These are phyloP conservation scores for Aurelia aurita DNA, from an alignment of 30 jellyfish, hydroid and myxozoan species.

Conservation along the genomic window DNA sequence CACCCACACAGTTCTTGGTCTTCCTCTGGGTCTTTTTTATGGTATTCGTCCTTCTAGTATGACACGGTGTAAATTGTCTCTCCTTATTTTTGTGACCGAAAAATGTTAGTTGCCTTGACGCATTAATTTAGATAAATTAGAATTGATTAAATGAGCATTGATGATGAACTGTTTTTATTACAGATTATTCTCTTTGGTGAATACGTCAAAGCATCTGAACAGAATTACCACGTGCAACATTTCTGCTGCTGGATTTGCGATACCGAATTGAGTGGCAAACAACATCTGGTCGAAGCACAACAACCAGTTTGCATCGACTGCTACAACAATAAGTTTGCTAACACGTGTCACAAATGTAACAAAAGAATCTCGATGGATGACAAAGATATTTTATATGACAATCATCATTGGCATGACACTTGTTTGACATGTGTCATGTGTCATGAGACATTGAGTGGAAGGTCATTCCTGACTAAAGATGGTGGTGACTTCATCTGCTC, in stretches of 20 bases:
- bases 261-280: slow-evolving; percentile 87
- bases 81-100: too few relatives aligned
- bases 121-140: too few relatives aligned
- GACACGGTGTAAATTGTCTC: too few relatives aligned
- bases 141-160: too few relatives aligned
- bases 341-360: slow-evolving; percentile 88
- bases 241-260: slow-evolving; percentile 96
- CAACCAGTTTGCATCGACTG: slow-evolving; percentile 94
- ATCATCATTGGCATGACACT: slow-evolving; percentile 98
- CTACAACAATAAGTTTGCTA: slow-evolving; percentile 89
- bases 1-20: too few relatives aligned
- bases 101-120: too few relatives aligned
- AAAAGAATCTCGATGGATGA: slow-evolving; percentile 89
- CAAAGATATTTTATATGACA: slow-evolving; percentile 89
- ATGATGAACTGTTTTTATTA: too few relatives aligned
- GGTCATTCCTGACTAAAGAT: slow-evolving; percentile 77
- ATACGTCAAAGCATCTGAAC: slow-evolving; percentile 91
- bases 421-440: slow-evolving; percentile 86
- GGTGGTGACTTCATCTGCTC: slow-evolving; percentile 87
- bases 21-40: too few relatives aligned
- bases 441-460: slow-evolving; percentile 84
- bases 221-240: slow-evolving; percentile 87
- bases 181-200: slow-evolving; percentile 92
- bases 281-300: slow-evolving; percentile 92
- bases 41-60: too few relatives aligned